Conservation (phyloP, 2,113 vertebrate genomes). For the human region DNA sequence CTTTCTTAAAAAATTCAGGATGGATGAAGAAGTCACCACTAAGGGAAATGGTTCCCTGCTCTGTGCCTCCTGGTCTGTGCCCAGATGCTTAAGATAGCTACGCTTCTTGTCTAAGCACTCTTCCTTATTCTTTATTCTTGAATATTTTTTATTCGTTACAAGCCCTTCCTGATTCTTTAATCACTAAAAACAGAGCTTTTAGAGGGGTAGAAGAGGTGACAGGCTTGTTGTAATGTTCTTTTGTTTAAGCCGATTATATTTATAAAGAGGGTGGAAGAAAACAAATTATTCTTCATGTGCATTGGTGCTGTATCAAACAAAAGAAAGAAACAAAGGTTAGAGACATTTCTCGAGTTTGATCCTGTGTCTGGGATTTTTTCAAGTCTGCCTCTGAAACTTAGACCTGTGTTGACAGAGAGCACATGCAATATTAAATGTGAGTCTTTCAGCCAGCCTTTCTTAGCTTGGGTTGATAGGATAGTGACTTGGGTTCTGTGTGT, state of each 20-base stretch:
- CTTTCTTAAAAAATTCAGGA: constrained; percentile 4
- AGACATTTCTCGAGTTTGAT: neutral
- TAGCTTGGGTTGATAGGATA: neutral
- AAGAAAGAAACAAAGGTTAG: neutral
- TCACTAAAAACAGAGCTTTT: constrained; percentile 9
- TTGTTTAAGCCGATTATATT: constrained; percentile 10
- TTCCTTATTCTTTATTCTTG: constrained; percentile 29
- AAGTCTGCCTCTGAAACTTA: neutral
- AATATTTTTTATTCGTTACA: constrained; percentile 29
- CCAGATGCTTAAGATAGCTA: neutral
- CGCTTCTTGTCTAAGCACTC: neutral
- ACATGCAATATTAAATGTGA: neutral
- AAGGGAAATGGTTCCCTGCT: constrained; percentile 11
- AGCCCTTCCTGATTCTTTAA: neutral
- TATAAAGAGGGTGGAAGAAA: constrained; percentile 18
- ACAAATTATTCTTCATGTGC: neutral
- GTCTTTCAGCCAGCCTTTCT: neutral
- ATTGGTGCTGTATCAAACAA: neutral
- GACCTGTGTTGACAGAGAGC: neutral
- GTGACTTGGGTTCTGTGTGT: neutral
- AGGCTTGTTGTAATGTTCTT: neutral
- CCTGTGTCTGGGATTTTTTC: constrained; percentile 15
- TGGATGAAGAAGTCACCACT: neutral
- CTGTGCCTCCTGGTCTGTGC: neutral
- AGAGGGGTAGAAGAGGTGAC: neutral